Evolutionary conservation across 2,797 vertebrate species (phyloP).

Genomic region (Typhlichthys subterraneus): DNA sequence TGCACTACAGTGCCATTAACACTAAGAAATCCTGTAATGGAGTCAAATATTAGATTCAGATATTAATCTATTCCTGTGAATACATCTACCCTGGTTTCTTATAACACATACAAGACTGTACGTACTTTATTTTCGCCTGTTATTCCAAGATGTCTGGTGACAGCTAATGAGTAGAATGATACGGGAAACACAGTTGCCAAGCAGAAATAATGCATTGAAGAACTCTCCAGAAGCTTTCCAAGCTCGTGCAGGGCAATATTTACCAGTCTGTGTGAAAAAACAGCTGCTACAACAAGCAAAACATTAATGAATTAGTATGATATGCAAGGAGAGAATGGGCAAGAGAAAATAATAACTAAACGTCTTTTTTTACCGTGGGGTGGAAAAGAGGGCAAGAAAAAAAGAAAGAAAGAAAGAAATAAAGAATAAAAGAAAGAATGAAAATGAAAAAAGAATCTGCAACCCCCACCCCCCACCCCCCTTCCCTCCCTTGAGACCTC

Average conservation of each 20-base stretch:
- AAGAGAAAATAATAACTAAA: background rate
- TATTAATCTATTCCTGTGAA: too few species aligned
- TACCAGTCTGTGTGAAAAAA: constrained; percentile 34
- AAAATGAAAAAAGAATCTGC: constrained; percentile 65
- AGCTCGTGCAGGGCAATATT: constrained; percentile 43
- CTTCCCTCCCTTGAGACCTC: constrained; percentile 89
- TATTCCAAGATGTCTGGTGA: constrained; percentile 56
- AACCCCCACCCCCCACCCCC: constrained; percentile 48
- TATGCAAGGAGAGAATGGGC: constrained; percentile 6
- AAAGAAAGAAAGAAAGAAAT: constrained; percentile 11
- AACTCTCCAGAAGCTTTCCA: constrained; percentile 51
- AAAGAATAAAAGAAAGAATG: constrained; percentile 28
- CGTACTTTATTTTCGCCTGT: constrained; percentile 41
- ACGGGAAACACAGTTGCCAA: constrained; percentile 53
- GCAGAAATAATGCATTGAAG: constrained; percentile 42
- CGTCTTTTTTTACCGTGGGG: background rate
- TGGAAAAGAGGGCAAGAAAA: background rate
- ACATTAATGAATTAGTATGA: constrained; percentile 34
- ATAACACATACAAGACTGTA: constrained; percentile 48
- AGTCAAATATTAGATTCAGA: too few species aligned
- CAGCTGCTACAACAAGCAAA: constrained; percentile 36
- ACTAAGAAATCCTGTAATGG: too few species aligned
- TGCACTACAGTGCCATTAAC: too few species aligned
- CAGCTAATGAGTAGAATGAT: constrained; percentile 47
- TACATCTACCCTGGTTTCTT: constrained; percentile 38